phyloP scores from a whole-genome alignment of 2,113 vertebrate genomes.

The Rhinolophus ferrumequinum region DNA sequence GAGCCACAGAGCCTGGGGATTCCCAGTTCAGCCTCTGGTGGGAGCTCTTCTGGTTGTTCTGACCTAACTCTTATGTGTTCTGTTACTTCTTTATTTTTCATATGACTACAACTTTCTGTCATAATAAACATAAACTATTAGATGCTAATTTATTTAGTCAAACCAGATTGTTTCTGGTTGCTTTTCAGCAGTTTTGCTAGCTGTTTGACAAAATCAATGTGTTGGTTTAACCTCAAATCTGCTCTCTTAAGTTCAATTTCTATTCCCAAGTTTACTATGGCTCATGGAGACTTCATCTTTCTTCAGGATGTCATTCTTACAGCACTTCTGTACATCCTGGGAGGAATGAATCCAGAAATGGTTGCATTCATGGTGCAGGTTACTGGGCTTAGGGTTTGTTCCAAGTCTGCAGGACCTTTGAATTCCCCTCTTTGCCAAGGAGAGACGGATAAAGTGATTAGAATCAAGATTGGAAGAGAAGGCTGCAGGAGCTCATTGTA shows the following conservation, averaged over 20 bases:
- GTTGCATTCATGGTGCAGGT: not conserved
- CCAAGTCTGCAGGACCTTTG: not conserved
- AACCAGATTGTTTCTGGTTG: not conserved
- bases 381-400: not conserved
- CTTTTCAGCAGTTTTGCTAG: not conserved
- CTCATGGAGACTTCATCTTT: not conserved
- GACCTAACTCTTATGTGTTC: not conserved
- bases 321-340: not conserved
- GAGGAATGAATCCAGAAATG: not conserved
- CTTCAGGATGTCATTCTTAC: not conserved
- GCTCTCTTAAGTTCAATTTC: constrained; percentile 9
- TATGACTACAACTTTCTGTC: not conserved
- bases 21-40: not conserved
- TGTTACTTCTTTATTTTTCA: not conserved
- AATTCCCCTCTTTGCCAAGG: not conserved
- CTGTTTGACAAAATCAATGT: not conserved
- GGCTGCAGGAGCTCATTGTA: not conserved
- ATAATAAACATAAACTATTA: not conserved
- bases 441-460: not conserved
- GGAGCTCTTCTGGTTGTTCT: not conserved
- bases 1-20: not conserved
- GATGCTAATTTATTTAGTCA: not conserved
- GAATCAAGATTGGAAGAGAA: not conserved
- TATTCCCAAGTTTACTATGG: not conserved
- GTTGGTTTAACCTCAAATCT: not conserved